These are phyloP conservation scores for Brachionichthys hirsutus DNA, from an alignment of 2,113 vertebrate genomes.

Conservation along the genomic window DNA sequence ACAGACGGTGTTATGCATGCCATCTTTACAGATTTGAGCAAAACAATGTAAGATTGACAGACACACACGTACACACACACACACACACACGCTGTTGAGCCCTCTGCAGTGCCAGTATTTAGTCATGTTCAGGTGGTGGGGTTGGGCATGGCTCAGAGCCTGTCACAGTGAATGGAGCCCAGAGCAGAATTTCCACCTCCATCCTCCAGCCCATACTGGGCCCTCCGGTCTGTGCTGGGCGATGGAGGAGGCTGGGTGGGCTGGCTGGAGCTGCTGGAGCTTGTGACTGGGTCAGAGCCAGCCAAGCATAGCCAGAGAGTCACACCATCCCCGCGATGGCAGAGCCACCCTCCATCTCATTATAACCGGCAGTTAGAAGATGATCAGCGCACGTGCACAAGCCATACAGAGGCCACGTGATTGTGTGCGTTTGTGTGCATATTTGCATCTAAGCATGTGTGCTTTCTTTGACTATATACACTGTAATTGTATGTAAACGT, in stretches of 20 bases:
- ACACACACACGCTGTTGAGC: slow-evolving; percentile 8
- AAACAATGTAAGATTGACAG: neutral
- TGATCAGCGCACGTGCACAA: slow-evolving; percentile 41
- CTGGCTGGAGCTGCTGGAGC: slow-evolving; percentile 64
- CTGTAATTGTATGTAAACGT: slow-evolving; percentile 68
- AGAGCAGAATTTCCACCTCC: slow-evolving; percentile 50
- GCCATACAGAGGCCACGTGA: slow-evolving; percentile 9
- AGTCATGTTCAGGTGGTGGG: slow-evolving; percentile 64
- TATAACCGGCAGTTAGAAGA: slow-evolving; percentile 52
- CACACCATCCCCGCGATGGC: slow-evolving; percentile 48
- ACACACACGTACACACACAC: too few species aligned
- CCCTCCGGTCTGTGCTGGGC: slow-evolving; percentile 40
- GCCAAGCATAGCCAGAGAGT: slow-evolving; percentile 52
- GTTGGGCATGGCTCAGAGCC: slow-evolving; percentile 62
- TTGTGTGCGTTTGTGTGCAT: slow-evolving; percentile 28
- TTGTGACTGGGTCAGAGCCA: slow-evolving; percentile 49
- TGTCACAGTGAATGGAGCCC: slow-evolving; percentile 44
- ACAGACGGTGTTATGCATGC: slow-evolving; percentile 1
- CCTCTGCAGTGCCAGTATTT: slow-evolving; percentile 35
- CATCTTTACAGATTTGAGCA: slow-evolving; percentile 31
- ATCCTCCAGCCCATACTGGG: slow-evolving; percentile 50
- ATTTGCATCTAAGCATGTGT: slow-evolving; percentile 33
- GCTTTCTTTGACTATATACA: slow-evolving; percentile 20
- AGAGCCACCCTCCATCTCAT: slow-evolving; percentile 52
- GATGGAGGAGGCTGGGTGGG: slow-evolving; percentile 44